Base-by-base conservation (phyloP, 2,113 vertebrate species). In the Hystrix cristata region DNA sequence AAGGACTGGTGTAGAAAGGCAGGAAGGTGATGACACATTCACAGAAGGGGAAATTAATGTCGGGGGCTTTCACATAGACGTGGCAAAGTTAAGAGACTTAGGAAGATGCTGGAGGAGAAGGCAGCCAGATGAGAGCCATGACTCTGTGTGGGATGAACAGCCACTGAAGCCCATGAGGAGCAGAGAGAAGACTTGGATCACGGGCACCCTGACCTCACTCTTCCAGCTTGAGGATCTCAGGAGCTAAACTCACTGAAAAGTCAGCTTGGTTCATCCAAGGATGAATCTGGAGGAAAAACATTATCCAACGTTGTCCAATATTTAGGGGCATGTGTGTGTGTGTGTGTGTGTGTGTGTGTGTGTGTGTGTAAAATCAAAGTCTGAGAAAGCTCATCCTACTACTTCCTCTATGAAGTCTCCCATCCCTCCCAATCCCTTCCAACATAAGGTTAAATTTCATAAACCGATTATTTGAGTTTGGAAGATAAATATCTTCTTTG, bases 71-170 rank as follows among this genome's bases (percentile, higher is more conserved):
- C 12, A 7, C 21, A 48, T 55, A 38, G 29, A 16, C 19, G n/a
- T 7, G 19, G 67, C 2, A n/a, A 31, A 9, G 18, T 46, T 55
- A 25, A 29, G 19, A 48, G 27, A 72, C 31, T 27, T 5, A 9
- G 19, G 89, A 9, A 94, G 53, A 27, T 43, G 10, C 5, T 16
- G 19, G 15, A 38, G 51, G 31, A 85, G 25, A 55, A 5, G 7
- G 18, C 2, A 7, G 21, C 18, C 12, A 9, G 7, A 76, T 29
- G 16, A 10, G 11, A 81, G 59, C 1, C 16, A 16, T 69, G 53
- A 7, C 14, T 2, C 18, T 29, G 0, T n/a, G 19, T 18, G 23
- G 9, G 13, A 64, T 62, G 64, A 25, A 1, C 5, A 78, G 0
- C 15, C 65, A 51, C 11, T 43, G 21, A 16, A 80, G n/a, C 2